Conservation (phyloP, 92 coral and sea anemone species). For the Pocillopora grandis region DNA sequence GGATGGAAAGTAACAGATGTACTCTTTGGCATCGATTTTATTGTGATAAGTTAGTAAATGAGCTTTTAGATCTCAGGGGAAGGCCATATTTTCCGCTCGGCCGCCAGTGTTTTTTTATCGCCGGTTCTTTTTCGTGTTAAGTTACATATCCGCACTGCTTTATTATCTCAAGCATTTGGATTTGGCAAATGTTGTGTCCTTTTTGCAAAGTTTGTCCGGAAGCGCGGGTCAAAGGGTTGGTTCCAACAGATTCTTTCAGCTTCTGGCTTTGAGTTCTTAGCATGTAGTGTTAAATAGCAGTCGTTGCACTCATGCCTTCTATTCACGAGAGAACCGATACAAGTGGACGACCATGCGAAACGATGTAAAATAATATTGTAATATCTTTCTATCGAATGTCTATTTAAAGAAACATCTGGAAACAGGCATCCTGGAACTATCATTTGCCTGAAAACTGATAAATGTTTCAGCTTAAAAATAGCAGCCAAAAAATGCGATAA, state of each 20-base stretch:
- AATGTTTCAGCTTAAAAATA: constrained; percentile 30
- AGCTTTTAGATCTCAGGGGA: background rate
- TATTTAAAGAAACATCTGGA: background rate
- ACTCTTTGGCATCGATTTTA: background rate
- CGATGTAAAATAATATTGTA: background rate
- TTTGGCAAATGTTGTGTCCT: constrained; percentile 3
- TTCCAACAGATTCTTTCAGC: constrained; percentile 14
- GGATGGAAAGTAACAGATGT: constrained; percentile 1
- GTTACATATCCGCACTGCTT: constrained; percentile 19
- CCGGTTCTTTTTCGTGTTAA: constrained; percentile 6
- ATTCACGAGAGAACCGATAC: constrained; percentile 28
- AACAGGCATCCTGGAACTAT: background rate
- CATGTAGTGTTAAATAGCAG: constrained; percentile 6
- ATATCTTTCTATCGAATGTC: background rate
- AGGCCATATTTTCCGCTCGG: constrained; percentile 11
- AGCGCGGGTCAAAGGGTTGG: constrained; percentile 26
- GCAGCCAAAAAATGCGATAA: constrained; percentile 7
- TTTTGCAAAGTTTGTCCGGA: constrained; percentile 5
- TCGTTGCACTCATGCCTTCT: constrained; percentile 7
- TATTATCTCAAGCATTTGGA: constrained; percentile 14
- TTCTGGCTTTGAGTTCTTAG: constrained; percentile 2
- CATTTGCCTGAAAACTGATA: constrained; percentile 10
- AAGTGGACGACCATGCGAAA: constrained; percentile 2
- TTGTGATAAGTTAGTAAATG: background rate
- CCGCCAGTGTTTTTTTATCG: constrained; percentile 6